Percentiles rank a stretch among this genome's conserved stretches.
These are phyloP conservation scores for Cryptomyrus ogoouensis DNA, from an alignment of 2,113 vertebrate species.

Conservation along the genomic window DNA sequence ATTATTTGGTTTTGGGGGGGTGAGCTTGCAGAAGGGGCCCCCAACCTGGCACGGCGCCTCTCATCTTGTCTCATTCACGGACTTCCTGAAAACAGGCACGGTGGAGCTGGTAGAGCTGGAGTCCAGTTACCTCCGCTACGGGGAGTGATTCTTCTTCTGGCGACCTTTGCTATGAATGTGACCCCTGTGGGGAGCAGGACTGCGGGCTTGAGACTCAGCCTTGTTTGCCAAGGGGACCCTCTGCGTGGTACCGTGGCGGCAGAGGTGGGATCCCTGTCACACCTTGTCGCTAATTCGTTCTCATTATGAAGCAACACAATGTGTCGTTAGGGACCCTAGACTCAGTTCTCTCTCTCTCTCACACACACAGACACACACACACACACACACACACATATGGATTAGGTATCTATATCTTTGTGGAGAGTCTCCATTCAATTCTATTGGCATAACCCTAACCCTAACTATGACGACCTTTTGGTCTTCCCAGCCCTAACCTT, in stretches of 20 bases:
- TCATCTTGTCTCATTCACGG: not conserved
- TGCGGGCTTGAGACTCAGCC: not conserved
- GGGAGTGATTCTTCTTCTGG: not conserved
- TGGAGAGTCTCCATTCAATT: not conserved
- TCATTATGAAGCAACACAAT: not conserved
- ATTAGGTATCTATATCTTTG: not conserved
- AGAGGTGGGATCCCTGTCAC: not conserved
- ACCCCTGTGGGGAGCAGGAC: not conserved
- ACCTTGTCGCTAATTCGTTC: not conserved
- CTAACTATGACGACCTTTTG: not conserved
- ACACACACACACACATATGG: not conserved
- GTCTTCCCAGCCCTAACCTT: not conserved
- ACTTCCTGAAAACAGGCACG: not conserved
- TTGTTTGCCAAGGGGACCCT: not conserved
- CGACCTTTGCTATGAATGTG: not conserved
- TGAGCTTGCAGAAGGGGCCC: not conserved
- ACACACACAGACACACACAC: not conserved
- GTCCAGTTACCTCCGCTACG: not conserved
- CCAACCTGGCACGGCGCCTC: not conserved
- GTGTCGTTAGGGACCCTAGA: not conserved
- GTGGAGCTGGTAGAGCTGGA: not conserved
- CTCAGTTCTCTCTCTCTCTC: not conserved
- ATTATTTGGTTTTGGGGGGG: not conserved
- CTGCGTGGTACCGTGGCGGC: not conserved
- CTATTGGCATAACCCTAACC: not conserved